These are phyloP conservation scores for Corythaeola cristata DNA, from an alignment of 2,113 vertebrate species.

Conservation along the genomic window DNA sequence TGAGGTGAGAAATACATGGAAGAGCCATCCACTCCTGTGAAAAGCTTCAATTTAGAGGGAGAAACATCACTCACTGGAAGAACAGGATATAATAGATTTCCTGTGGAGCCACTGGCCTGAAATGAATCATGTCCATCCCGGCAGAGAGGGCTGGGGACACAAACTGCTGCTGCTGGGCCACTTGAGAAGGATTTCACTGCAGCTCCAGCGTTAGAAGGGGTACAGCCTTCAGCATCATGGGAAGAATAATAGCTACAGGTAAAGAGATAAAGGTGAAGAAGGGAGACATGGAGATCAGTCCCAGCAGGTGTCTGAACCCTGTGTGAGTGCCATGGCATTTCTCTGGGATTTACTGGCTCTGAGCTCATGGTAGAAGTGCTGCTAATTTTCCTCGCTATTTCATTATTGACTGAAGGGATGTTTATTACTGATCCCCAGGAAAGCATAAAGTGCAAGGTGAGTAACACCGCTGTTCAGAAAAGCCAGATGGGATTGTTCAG, in stretches of 20 bases:
- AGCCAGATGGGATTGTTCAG: background rate
- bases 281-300: background rate
- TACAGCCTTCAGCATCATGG: background rate
- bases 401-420: background rate
- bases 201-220: background rate
- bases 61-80: background rate
- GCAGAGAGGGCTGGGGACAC: background rate
- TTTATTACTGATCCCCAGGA: background rate
- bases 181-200: background rate
- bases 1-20: background rate
- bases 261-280: background rate
- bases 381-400: constrained; percentile 1
- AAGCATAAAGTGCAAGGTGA: background rate
- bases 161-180: background rate
- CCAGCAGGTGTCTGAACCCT: background rate
- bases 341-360: background rate
- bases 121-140: background rate
- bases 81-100: background rate
- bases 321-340: background rate
- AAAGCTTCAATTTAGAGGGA: background rate
- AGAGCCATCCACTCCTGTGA: background rate
- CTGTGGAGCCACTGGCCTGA: background rate
- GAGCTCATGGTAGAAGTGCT: background rate
- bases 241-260: background rate
- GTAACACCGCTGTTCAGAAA: background rate